Evolutionary conservation across 2,888 invertebrate species (phyloP).

Genomic region (Drosophila paucipuncta): DNA sequence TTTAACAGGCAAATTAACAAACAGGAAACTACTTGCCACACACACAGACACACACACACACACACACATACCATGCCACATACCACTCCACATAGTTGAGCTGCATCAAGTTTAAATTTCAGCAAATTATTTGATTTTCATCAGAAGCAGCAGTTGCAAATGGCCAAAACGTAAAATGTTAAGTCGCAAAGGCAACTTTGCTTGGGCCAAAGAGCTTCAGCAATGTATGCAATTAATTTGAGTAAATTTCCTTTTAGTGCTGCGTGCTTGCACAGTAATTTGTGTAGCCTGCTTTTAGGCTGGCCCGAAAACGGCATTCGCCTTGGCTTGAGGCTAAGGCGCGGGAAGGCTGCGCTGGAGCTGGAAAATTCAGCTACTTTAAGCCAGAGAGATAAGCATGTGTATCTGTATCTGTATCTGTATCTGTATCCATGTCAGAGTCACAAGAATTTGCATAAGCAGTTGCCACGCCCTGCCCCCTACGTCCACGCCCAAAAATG

Average conservation of each 20-base stretch:
- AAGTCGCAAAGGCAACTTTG: conserved; percentile 20
- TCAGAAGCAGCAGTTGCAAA: conserved; percentile 5
- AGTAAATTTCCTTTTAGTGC: conserved; percentile 51
- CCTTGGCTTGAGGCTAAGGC: not conserved
- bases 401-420: not conserved
- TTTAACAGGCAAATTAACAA: conserved; percentile 3
- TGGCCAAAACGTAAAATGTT: not conserved
- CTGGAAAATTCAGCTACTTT: conserved; percentile 20
- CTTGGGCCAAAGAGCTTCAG: not conserved
- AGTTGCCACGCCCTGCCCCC: conserved; percentile 29
- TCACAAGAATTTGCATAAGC: conserved; percentile 50
- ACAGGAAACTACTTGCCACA: conserved; percentile 3
- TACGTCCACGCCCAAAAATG: conserved; percentile 27
- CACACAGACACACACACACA: not conserved
- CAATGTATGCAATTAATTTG: conserved; percentile 65
- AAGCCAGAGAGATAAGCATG: not conserved
- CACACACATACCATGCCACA: not conserved
- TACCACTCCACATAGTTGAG: not conserved
- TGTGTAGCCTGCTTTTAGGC: conserved; percentile 50
- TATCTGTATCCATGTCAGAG: conserved; percentile 16
- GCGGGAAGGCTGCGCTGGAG: conserved; percentile 13
- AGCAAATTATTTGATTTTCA: conserved; percentile 14
- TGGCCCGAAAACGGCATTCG: conserved; percentile 44
- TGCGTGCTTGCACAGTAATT: conserved; percentile 26
- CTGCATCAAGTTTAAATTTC: conserved; percentile 5